Evolutionary conservation across 2,113 vertebrate genomes (phyloP).

Genomic region (Pachypanchax playfairii): DNA sequence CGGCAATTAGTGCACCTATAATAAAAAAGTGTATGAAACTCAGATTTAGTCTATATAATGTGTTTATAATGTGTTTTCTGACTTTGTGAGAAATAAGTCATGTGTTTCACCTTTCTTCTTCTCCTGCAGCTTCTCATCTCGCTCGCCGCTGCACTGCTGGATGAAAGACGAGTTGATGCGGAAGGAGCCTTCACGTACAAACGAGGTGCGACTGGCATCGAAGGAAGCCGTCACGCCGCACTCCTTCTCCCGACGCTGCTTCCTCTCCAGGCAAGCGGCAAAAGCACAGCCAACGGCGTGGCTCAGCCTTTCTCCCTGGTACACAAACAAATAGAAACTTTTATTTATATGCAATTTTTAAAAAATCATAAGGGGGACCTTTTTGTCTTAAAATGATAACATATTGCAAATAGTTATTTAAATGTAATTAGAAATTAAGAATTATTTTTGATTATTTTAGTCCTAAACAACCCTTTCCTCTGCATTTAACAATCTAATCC

Average conservation of each 20-base stretch:
- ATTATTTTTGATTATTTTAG: too few species aligned
- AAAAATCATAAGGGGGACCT: too few species aligned
- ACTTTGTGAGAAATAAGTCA: background rate
- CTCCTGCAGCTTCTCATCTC: conserved; percentile 82
- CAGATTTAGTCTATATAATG: too few species aligned
- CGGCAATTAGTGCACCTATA: background rate
- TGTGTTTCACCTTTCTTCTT: conserved; percentile 83
- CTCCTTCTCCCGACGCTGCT: conserved; percentile 91
- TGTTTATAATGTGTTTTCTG: background rate
- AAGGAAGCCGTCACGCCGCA: conserved; percentile 92
- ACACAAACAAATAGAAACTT: conserved; percentile 4
- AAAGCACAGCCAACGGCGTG: conserved; percentile 93
- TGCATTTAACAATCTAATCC: too few species aligned
- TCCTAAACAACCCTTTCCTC: too few species aligned
- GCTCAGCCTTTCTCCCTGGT: conserved; percentile 89
- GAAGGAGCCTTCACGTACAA: conserved; percentile 92
- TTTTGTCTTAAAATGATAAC: too few species aligned
- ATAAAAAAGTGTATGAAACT: background rate
- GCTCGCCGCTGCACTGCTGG: conserved; percentile 73
- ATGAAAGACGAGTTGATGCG: conserved; percentile 80
- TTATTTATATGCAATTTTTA: too few species aligned
- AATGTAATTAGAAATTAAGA: too few species aligned
- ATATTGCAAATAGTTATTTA: too few species aligned
- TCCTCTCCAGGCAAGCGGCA: conserved; percentile 90
- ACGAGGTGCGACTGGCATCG: conserved; percentile 90